Percentiles rank a stretch among this genome's conserved stretches.
Evolutionary conservation across 2,888 invertebrate genomes (phyloP).

Genomic region (Pediacus dermestoides): DNA sequence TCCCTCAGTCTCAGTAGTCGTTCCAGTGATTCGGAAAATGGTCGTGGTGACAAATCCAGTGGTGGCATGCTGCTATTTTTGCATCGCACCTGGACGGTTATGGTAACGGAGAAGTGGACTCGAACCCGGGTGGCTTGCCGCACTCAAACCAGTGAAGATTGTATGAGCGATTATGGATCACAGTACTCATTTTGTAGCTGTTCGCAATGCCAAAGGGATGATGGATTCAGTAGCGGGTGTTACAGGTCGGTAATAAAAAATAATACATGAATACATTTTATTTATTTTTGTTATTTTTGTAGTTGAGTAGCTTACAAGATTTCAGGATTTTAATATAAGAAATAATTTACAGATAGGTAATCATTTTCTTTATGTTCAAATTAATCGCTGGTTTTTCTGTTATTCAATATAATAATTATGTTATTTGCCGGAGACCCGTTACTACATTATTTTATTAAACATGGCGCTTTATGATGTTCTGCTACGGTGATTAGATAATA

Average conservation of each 20-base stretch:
- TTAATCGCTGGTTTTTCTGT: too few relatives aligned
- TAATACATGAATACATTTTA: too few relatives aligned
- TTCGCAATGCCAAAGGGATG: constrained; percentile 42
- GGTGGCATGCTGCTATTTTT: constrained; percentile 41
- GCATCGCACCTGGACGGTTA: constrained; percentile 45
- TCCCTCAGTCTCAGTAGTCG: constrained; percentile 8
- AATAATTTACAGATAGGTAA: too few relatives aligned
- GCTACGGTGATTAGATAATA: too few relatives aligned
- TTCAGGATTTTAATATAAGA: too few relatives aligned
- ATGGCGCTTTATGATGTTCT: too few relatives aligned
- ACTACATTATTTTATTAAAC: too few relatives aligned
- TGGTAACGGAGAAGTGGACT: constrained; percentile 38
- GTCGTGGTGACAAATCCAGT: constrained; percentile 25
- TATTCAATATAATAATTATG: too few relatives aligned
- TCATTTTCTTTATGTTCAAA: too few relatives aligned
- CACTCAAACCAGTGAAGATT: constrained; percentile 13
- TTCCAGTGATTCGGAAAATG: constrained; percentile 8
- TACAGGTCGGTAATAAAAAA: constrained; percentile 27
- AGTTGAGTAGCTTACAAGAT: too few relatives aligned
- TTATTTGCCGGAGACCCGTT: too few relatives aligned
- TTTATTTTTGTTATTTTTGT: too few relatives aligned
- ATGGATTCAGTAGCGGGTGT: constrained; percentile 32
- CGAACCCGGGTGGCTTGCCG: constrained; percentile 18
- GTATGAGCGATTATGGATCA: constrained; percentile 34
- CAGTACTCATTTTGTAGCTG: constrained; percentile 45